phyloP scores from a whole-genome alignment of 1,140 invertebrate genomes.

The Bombus sylvicola region DNA sequence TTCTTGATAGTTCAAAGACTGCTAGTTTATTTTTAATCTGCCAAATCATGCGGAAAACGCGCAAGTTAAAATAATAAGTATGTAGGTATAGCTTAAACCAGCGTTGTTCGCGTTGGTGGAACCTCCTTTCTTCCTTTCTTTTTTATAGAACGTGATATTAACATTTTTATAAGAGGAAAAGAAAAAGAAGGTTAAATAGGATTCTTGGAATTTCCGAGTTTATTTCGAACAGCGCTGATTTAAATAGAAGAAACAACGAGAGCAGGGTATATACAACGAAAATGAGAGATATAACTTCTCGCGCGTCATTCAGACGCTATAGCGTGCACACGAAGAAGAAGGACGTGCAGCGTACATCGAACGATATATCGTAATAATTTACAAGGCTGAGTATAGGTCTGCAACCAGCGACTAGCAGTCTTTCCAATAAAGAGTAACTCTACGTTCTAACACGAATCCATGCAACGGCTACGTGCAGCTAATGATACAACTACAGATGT shows the following conservation, averaged over 20 bases:
- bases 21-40: background rate
- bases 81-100: background rate
- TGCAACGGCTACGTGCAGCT: slow-evolving; percentile 66
- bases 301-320: background rate
- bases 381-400: slow-evolving; percentile 13
- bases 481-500: slow-evolving; percentile 46
- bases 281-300: background rate
- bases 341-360: slow-evolving; percentile 28
- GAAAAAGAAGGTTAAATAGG: background rate
- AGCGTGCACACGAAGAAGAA: slow-evolving; percentile 1
- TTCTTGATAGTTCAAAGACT: slow-evolving; percentile 18
- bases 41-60: background rate
- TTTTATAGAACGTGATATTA: background rate
- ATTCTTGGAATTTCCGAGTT: background rate
- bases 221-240: background rate
- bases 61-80: background rate
- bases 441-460: slow-evolving; percentile 53
- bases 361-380: slow-evolving; percentile 30
- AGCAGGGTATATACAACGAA: slow-evolving; percentile 6
- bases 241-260: background rate
- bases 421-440: slow-evolving; percentile 24
- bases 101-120: background rate
- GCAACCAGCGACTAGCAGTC: slow-evolving; percentile 30
- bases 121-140: no score
- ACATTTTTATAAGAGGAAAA: background rate